Evolutionary conservation across 2,888 invertebrate genomes (phyloP).

Genomic region (Autographa gamma): DNA sequence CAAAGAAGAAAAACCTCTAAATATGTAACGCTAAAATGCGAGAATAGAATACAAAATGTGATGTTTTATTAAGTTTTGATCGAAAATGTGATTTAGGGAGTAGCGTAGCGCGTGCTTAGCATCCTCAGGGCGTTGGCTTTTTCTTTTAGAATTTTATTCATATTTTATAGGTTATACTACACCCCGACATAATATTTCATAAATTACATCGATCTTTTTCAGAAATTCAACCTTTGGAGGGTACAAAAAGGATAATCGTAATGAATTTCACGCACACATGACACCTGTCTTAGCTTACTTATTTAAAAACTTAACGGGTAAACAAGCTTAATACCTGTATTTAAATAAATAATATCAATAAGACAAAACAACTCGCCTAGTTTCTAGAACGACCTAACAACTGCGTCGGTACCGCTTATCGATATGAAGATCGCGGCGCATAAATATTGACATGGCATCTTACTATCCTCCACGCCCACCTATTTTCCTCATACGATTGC

Average conservation of each 20-base stretch:
- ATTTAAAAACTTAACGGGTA: neutral
- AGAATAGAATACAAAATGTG: slow-evolving; percentile 51
- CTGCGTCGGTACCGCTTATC: neutral
- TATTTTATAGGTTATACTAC: neutral
- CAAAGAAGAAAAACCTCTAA: neutral
- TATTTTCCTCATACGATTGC: neutral
- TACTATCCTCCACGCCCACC: neutral
- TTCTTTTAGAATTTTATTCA: neutral
- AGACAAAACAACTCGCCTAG: neutral
- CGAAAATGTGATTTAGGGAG: slow-evolving; percentile 55
- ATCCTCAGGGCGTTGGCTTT: slow-evolving; percentile 1
- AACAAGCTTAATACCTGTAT: neutral
- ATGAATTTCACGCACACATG: too few species aligned
- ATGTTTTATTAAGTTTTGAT: slow-evolving; percentile 55
- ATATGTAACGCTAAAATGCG: slow-evolving; percentile 29
- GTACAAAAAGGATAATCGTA: too few species aligned
- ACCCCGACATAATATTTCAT: neutral
- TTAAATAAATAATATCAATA: neutral
- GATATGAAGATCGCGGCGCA: slow-evolving; percentile 13
- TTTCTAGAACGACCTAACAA: slow-evolving; percentile 3
- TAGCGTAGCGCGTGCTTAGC: slow-evolving; percentile 32
- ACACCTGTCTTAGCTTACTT: neutral
- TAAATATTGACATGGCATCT: neutral
- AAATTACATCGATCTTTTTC: neutral
- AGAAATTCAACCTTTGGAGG: too few species aligned